phyloP scores from a whole-genome alignment of 2,797 vertebrate genomes.

The Nannoperca australis region DNA sequence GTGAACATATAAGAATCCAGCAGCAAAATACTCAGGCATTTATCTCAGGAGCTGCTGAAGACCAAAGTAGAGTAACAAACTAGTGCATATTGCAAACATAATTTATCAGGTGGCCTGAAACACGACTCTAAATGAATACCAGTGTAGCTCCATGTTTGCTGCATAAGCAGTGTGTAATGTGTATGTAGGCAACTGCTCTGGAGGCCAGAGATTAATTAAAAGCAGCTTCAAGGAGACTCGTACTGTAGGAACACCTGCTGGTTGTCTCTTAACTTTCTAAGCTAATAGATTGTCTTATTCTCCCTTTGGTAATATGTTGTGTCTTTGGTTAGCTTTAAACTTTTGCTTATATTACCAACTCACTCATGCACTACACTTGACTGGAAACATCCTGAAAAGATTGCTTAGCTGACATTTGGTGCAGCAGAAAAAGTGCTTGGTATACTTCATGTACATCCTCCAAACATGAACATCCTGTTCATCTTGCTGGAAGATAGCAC shows the following conservation, averaged over 20 bases:
- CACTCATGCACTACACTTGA: neutral
- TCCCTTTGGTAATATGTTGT: neutral
- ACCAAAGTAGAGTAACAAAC: neutral
- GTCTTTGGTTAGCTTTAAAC: neutral
- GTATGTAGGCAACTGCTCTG: constrained; percentile 1
- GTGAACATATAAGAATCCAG: neutral
- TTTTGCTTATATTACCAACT: neutral
- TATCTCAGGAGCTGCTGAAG: neutral
- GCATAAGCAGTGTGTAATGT: constrained; percentile 4
- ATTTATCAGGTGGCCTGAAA: constrained; percentile 3
- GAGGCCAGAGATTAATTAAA: constrained; percentile 16
- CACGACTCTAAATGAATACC: neutral
- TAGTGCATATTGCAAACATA: neutral
- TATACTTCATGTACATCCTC: neutral
- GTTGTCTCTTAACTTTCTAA: neutral
- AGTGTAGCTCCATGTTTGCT: neutral
- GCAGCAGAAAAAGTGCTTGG: neutral
- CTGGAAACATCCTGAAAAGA: neutral
- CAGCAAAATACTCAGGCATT: neutral
- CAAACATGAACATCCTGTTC: constrained; percentile 19
- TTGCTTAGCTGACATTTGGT: neutral
- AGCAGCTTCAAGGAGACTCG: neutral
- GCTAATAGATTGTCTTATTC: neutral
- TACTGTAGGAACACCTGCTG: constrained; percentile 7
- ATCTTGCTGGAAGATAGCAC: neutral